These are phyloP conservation scores for Acipenser transmontanus DNA, from an alignment of 2,797 vertebrate genomes.

Conservation along the genomic window DNA sequence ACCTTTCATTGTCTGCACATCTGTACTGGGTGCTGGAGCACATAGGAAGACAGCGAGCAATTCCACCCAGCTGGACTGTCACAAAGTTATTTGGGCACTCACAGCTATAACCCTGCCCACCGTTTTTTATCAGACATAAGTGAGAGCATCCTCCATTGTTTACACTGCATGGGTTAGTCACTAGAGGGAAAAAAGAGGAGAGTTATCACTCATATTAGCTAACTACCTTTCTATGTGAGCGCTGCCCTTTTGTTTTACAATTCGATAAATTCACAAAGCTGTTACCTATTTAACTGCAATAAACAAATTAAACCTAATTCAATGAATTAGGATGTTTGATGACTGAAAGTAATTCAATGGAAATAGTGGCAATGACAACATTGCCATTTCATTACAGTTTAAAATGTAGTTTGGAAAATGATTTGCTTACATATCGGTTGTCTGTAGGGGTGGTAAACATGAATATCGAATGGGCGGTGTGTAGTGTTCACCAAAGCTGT, in stretches of 20 bases:
- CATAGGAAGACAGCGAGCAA: constrained; percentile 76
- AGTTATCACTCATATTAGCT: background rate
- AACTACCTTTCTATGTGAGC: too few relatives aligned
- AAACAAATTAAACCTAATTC: too few relatives aligned
- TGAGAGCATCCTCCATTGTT: constrained; percentile 97
- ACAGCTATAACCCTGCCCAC: constrained; percentile 81
- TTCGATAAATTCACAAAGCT: too few relatives aligned
- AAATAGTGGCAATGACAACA: too few relatives aligned
- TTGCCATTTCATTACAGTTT: too few relatives aligned
- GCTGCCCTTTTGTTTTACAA: too few relatives aligned
- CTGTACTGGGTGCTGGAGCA: constrained; percentile 96
- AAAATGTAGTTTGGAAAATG: background rate
- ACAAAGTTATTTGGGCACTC: constrained; percentile 93
- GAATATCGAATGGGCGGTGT: constrained; percentile 91
- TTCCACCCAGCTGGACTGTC: constrained; percentile 57
- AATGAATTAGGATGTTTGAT: too few relatives aligned
- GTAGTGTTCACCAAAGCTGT: constrained; percentile 82
- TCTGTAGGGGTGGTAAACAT: constrained; percentile 89
- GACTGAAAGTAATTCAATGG: too few relatives aligned
- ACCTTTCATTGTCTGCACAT: constrained; percentile 89
- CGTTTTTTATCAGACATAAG: constrained; percentile 85
- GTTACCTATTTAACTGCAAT: too few relatives aligned
- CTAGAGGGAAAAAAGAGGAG: constrained; percentile 54
- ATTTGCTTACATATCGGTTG: constrained; percentile 80
- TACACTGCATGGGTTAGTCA: constrained; percentile 81